Percentiles rank a stretch among this genome's conserved stretches.
Evolutionary conservation across 2,113 vertebrate genomes (phyloP).

Genomic region (Cervus canadensis): DNA sequence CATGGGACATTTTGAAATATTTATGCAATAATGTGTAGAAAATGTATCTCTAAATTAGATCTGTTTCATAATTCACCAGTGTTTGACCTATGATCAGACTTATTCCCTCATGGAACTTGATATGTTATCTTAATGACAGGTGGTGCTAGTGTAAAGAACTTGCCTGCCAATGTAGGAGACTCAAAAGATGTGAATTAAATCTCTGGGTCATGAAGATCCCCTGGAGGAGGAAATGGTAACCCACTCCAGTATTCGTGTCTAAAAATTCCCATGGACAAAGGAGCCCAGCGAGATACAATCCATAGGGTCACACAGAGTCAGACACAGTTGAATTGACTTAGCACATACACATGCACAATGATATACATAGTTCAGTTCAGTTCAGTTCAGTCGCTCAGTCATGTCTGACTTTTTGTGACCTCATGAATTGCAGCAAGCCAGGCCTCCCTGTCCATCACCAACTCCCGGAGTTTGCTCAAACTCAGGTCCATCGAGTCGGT

Average conservation of each 20-base stretch:
- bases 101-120: neutral
- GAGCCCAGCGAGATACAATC: neutral
- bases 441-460: too few species aligned
- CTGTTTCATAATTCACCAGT: neutral
- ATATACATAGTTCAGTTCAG: neutral
- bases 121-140: neutral
- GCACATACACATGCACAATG: neutral
- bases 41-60: neutral
- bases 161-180: neutral
- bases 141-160: neutral
- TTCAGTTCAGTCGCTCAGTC: too few species aligned
- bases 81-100: neutral
- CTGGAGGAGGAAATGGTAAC: neutral
- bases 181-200: neutral
- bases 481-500: too few species aligned
- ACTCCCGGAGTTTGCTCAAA: too few species aligned
- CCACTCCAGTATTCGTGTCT: neutral
- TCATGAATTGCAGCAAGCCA: too few species aligned
- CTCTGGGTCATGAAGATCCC: neutral
- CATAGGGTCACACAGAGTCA: neutral
- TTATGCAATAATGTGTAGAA: neutral
- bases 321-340: neutral
- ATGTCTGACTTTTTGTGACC: too few species aligned
- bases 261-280: neutral
- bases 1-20: neutral